Evolutionary conservation across 2,797 vertebrate species (phyloP), one percentile per base, ranked within the genome.

Genomic region (Jordanella pulchra): DNA sequence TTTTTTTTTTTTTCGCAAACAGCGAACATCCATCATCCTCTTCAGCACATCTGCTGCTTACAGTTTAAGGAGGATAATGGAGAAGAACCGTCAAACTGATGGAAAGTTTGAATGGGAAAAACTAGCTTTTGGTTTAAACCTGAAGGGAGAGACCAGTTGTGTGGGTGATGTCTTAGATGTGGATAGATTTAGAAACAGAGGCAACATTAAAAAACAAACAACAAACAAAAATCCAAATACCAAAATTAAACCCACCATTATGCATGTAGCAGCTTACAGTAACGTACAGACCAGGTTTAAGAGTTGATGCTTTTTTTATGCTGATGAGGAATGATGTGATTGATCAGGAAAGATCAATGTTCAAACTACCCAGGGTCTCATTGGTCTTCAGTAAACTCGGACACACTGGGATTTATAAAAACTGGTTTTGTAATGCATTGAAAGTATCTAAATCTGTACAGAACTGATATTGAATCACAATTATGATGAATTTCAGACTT

Each of bases 21-120:
- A 54, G 45, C 75, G 69, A 87, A 87, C 76, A 81, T 80, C 80
- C 78, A 76, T 77, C 70, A 69, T 82, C 83, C 80, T 80, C 67
- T 76, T 83, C 75, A 54, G 78, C 2, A 45, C 86, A 88, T 86
- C 88, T 88, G 82, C 60, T 69, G 79, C 73, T 70, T 67, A 35
- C 45, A 7, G 60, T 61, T 70, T 44, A 39, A 75, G 82, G 82
- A 78, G 77, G 72, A 77, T 69, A 45, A 81, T 39, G 15, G 25
- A 71, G 85, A 63, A 44, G 65, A 77, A 60, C 70, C 51, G 60
- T 69, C 68, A 69, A 73, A 76, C 42, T 27, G 71, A 81, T 61
- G 75, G 27, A 47, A 27, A 32, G 58, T 39, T 35, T 61, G 32
- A 61, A 60, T 35, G 30, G 56, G 56, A 23, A 21, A 64, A 64